phyloP scores from a whole-genome alignment of 2,113 vertebrate genomes.

The Nanger granti region DNA sequence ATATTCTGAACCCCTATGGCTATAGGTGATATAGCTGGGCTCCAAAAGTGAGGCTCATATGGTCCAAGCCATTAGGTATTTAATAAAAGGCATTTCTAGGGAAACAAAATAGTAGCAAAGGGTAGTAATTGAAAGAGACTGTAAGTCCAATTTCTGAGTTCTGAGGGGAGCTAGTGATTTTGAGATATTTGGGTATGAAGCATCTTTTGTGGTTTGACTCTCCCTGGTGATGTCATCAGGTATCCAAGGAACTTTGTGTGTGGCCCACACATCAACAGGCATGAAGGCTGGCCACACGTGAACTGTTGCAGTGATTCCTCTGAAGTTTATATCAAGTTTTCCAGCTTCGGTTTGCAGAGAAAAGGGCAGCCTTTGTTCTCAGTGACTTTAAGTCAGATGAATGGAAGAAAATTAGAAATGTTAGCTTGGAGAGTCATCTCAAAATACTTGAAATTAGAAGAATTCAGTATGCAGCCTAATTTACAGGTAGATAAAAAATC shows the following conservation, averaged over 20 bases:
- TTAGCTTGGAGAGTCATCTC: background rate
- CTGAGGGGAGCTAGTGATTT: background rate
- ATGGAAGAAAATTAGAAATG: background rate
- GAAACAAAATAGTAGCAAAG: background rate
- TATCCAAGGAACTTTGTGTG: background rate
- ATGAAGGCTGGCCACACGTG: background rate
- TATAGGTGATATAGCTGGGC: background rate
- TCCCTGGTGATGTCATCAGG: background rate
- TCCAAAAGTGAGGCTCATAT: background rate
- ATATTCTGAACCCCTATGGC: background rate
- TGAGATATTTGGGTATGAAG: background rate
- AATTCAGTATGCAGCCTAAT: background rate
- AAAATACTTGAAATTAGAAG: background rate
- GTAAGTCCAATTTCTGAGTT: background rate
- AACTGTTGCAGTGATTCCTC: background rate
- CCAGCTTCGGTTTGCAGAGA: background rate
- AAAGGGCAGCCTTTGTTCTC: background rate
- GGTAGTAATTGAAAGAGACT: background rate
- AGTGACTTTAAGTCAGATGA: background rate
- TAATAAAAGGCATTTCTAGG: background rate
- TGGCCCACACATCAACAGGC: background rate
- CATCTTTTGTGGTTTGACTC: background rate
- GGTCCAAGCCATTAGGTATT: background rate
- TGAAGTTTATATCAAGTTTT: background rate
- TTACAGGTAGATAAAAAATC: background rate